Base-by-base conservation (phyloP, 2,113 vertebrate species). In the Chloropsis hardwickii region DNA sequence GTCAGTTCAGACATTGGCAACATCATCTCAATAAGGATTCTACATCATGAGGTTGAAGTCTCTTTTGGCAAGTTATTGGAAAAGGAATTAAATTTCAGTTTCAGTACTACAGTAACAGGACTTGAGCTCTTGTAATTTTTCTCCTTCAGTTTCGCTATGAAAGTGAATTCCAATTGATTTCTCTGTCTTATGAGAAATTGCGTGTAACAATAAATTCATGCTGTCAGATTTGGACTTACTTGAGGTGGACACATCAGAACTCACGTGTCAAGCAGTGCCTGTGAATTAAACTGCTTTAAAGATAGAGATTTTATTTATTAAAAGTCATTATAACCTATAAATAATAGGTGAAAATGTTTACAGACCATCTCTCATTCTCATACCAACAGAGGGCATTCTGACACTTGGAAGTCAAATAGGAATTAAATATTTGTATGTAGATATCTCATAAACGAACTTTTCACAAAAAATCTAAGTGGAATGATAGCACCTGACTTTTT, bases 161-260 rank as follows among this genome's bases (percentile, higher is more conserved):
- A 84, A 86, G 73, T 73, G 86, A 87, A 91, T 96, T 84, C 48
- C 31, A 9, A 76, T 65, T 76, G 57, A 94, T 88, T 90, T 92
- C 31, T 73, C 42, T 73, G 1, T 76, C 45, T 39, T 76, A 24
- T 57, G 65, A 89, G 80, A 76, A 74, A 86, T 20, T 28, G 22
- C 69, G 42, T 61, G 12, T 84, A 85, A 64, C 31, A 51, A 18
- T 45, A 27, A 40, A 76, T 73, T 76, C n/a, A 47, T 37, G 4
- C 10, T 66, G 57, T 67, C 53, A 54, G 73, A 66, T 94, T 82
- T 40, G n/a, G 56, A 12, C 54, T 81, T 53, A 19, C 5, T 74
- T n/a, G 40, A 48, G 45, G 28, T 37, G 29, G 21, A 47, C 29
- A 23, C 13, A 44, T 37, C 37, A 31, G 25, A 76, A 73, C 12